Evolutionary conservation across 2,113 vertebrate species (phyloP).

Genomic region (Seriola rivoliana): DNA sequence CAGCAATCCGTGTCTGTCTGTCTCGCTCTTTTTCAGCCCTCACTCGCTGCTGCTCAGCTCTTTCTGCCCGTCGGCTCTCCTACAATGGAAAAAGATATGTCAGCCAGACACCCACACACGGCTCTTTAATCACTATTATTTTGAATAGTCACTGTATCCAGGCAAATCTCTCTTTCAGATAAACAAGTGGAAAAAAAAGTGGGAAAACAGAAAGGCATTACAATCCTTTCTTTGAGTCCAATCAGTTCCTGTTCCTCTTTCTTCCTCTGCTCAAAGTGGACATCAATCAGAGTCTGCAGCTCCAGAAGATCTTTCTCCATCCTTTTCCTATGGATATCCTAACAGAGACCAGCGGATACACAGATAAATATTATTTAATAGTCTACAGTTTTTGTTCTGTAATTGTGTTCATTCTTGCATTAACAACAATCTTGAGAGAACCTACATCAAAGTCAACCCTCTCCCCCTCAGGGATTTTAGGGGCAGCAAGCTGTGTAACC

Average conservation of each 20-base stretch:
- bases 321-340: conserved; percentile 98
- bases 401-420: background rate
- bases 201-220: conserved; percentile 64
- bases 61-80: conserved; percentile 93
- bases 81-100: conserved; percentile 45
- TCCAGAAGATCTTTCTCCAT: conserved; percentile 98
- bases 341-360: background rate
- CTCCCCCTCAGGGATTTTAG: conserved; percentile 86
- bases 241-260: conserved; percentile 97
- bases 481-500: conserved; percentile 80
- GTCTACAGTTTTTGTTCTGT: background rate
- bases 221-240: conserved; percentile 95
- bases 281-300: conserved; percentile 96
- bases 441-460: conserved; percentile 87
- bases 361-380: background rate
- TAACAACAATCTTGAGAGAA: conserved; percentile 2
- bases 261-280: conserved; percentile 95
- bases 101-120: background rate
- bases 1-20: conserved; percentile 91
- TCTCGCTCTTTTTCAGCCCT: conserved; percentile 95
- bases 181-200: background rate
- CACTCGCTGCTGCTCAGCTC: conserved; percentile 94
- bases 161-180: background rate
- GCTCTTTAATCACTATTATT: background rate
- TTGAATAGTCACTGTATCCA: background rate